Conservation (phyloP, 2,797 vertebrate genomes). For the Urocyon cinereoargenteus region DNA sequence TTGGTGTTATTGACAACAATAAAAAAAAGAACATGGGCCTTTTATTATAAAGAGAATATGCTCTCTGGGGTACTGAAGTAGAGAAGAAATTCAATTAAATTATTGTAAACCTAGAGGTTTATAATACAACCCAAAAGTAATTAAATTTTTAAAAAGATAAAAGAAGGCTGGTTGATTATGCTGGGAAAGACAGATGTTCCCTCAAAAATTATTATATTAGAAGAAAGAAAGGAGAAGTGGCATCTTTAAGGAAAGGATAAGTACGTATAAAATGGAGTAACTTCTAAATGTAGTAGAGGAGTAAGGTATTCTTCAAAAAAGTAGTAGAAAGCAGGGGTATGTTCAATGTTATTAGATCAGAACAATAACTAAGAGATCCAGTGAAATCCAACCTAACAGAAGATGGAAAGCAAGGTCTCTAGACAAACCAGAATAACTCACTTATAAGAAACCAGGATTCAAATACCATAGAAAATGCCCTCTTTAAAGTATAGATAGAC, state of each 20-base stretch:
- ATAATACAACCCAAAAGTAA: neutral
- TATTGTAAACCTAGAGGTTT: neutral
- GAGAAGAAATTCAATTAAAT: neutral
- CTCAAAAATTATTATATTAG: neutral
- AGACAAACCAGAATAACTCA: slow-evolving; percentile 31
- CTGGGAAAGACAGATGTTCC: neutral
- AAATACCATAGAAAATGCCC: neutral
- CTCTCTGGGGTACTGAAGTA: neutral
- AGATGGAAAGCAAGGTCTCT: neutral
- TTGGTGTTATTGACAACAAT: neutral
- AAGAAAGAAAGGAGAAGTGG: neutral
- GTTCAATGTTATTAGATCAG: neutral
- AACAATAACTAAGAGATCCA: neutral
- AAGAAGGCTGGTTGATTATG: neutral
- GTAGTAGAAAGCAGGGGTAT: neutral
- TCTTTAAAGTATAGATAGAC: neutral
- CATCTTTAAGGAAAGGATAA: neutral
- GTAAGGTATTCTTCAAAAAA: neutral
- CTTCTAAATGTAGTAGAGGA: neutral
- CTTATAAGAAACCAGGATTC: neutral
- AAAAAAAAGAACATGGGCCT: neutral
- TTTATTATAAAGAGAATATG: slow-evolving; percentile 2
- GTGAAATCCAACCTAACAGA: neutral
- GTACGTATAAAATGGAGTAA: neutral
- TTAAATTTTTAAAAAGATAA: neutral